phyloP scores from a whole-genome alignment of 2,113 vertebrate genomes.

The Zapus hudsonius region DNA sequence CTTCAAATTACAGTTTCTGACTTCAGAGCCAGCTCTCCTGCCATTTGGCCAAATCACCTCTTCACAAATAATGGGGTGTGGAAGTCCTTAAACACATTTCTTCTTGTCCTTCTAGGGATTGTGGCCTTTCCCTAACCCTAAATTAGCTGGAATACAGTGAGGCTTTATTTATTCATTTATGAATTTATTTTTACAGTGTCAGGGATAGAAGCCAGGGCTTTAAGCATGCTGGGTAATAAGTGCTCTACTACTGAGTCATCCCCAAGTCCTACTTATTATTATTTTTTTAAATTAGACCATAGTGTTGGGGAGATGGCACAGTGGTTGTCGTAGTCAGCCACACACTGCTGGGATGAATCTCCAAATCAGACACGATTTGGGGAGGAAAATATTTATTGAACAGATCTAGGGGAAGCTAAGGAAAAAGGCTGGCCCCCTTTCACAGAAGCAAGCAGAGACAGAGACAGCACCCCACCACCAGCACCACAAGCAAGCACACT shows the following conservation, averaged over 20 bases:
- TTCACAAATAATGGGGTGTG: not conserved
- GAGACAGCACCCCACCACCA: no score
- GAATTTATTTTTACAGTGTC: not conserved
- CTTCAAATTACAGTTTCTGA: slow-evolving; percentile 10
- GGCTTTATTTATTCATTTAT: not conserved
- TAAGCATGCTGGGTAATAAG: not conserved
- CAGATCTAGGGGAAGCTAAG: no score
- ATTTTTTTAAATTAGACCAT: not conserved
- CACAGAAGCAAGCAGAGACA: no score
- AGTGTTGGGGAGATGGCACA: no score
- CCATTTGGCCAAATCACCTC: not conserved
- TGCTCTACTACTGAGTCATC: not conserved
- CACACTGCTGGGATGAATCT: no score
- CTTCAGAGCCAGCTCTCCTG: not conserved
- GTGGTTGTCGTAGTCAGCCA: no score
- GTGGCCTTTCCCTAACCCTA: not conserved
- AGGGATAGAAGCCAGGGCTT: not conserved
- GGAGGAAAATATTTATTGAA: no score
- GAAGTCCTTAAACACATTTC: not conserved
- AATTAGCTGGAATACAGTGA: not conserved
- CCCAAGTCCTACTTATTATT: no score
- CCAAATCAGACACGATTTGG: no score
- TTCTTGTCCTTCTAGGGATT: not conserved
- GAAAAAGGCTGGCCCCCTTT: no score
- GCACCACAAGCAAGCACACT: no score